Percentiles rank a stretch among this genome's conserved stretches.
Evolutionary conservation across 2,797 vertebrate genomes (phyloP).

Genomic region (Sebastes vulpes): DNA sequence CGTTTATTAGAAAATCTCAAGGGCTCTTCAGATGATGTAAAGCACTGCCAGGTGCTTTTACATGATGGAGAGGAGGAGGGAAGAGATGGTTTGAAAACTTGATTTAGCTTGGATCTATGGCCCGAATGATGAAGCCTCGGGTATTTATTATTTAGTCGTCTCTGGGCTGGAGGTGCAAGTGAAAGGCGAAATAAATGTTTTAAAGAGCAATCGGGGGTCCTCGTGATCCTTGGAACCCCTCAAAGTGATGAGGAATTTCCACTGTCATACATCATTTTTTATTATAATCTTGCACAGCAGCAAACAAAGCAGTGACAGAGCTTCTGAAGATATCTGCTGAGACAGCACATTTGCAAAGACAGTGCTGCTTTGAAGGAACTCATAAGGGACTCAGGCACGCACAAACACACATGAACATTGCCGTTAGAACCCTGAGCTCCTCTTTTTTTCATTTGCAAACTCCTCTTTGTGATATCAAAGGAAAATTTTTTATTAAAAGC

Average conservation of each 20-base stretch:
- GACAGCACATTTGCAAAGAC: slow-evolving; percentile 8
- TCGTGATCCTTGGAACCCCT: slow-evolving; percentile 1
- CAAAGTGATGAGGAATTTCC: slow-evolving; percentile 12
- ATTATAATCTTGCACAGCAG: slow-evolving; percentile 19
- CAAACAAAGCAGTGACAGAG: slow-evolving; percentile 30
- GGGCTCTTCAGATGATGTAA: slow-evolving; percentile 52
- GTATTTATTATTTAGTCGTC: slow-evolving; percentile 69
- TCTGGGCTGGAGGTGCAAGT: slow-evolving; percentile 39
- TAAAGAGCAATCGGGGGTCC: slow-evolving; percentile 24
- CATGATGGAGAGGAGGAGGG: slow-evolving; percentile 25
- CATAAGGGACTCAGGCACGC: not conserved
- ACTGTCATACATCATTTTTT: slow-evolving; percentile 33
- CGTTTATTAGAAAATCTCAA: slow-evolving; percentile 59
- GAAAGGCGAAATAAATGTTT: slow-evolving; percentile 61
- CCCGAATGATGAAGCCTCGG: slow-evolving; percentile 44
- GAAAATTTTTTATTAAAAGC: slow-evolving; percentile 45
- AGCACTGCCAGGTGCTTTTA: slow-evolving; percentile 34
- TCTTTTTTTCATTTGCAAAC: slow-evolving; percentile 20
- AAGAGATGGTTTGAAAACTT: slow-evolving; percentile 31
- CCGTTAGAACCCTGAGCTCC: not conserved
- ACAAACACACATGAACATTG: not conserved
- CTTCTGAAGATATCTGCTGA: slow-evolving; percentile 22
- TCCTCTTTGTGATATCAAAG: slow-evolving; percentile 22
- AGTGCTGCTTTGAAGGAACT: not conserved
- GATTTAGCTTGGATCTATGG: slow-evolving; percentile 62